Evolutionary conservation across 1,140 invertebrate genomes (phyloP).

Genomic region (Drosophila kanapiae): DNA sequence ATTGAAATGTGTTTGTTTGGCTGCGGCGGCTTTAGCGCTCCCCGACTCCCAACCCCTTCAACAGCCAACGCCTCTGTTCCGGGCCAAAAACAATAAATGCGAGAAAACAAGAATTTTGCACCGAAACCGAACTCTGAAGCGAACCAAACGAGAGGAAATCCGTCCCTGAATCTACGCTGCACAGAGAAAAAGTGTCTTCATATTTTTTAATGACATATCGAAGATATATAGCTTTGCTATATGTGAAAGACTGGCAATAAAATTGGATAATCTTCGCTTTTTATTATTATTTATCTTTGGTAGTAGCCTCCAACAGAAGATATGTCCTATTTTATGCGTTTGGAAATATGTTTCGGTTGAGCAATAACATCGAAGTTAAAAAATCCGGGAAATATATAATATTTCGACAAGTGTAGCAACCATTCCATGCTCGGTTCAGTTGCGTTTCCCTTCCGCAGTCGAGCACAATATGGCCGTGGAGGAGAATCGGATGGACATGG

Average conservation of each 20-base stretch:
- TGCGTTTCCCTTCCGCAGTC: constrained; percentile 12
- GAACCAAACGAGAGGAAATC: constrained; percentile 45
- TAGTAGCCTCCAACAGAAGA: neutral
- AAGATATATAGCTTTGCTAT: no score
- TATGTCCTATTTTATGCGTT: neutral
- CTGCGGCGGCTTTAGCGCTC: constrained; percentile 60
- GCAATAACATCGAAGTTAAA: neutral
- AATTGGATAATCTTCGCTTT: no score
- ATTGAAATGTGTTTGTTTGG: constrained; percentile 82
- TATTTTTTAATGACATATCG: no score
- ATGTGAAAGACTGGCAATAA: no score
- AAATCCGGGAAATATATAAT: neutral
- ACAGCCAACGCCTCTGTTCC: constrained; percentile 3
- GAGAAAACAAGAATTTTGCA: constrained; percentile 56
- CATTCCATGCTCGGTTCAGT: constrained; percentile 8
- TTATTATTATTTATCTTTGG: neutral
- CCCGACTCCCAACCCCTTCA: constrained; percentile 1
- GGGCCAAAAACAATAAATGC: constrained; percentile 64
- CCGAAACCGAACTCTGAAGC: constrained; percentile 26
- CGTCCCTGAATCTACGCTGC: constrained; percentile 22
- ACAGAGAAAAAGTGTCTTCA: neutral
- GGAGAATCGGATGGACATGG: constrained; percentile 54
- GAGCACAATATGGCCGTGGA: constrained; percentile 45
- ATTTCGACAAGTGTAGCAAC: constrained; percentile 1
- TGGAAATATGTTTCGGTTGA: neutral